Conservation (phyloP, 2,888 invertebrate species). For the Emesis furor region DNA sequence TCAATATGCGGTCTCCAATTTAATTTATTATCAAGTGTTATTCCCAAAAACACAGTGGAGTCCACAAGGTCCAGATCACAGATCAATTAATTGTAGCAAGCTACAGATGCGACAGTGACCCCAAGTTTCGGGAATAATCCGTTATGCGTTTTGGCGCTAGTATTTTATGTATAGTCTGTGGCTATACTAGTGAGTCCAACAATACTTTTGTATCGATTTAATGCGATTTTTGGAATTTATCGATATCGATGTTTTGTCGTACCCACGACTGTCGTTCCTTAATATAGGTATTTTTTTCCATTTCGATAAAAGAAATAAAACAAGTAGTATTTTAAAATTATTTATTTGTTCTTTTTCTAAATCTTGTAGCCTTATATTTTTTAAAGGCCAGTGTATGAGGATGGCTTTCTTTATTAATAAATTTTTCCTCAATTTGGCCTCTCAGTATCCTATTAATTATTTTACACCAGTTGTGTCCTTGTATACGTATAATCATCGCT, state of each 20-base stretch:
- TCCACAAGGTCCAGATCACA: too few relatives aligned
- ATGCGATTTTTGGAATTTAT: background rate
- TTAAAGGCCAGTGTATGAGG: background rate
- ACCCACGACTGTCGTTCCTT: too few relatives aligned
- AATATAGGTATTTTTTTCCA: too few relatives aligned
- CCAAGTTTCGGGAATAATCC: background rate
- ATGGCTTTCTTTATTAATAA: background rate
- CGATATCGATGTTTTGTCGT: background rate
- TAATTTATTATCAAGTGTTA: too few relatives aligned
- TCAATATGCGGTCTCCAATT: too few relatives aligned
- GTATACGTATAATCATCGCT: background rate
- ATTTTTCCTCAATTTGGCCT: background rate
- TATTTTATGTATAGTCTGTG: background rate
- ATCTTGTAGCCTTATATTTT: background rate
- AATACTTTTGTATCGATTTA: background rate
- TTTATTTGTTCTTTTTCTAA: background rate
- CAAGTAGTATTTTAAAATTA: background rate
- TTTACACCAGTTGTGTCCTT: background rate
- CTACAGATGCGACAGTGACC: background rate
- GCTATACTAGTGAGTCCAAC: background rate
- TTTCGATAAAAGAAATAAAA: background rate
- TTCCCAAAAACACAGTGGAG: too few relatives aligned
- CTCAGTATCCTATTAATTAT: background rate
- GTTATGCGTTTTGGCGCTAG: conserved; percentile 7
- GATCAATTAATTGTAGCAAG: background rate